Conservation (phyloP, 1,140 invertebrate species). For the Anagrus nilaparvatae region DNA sequence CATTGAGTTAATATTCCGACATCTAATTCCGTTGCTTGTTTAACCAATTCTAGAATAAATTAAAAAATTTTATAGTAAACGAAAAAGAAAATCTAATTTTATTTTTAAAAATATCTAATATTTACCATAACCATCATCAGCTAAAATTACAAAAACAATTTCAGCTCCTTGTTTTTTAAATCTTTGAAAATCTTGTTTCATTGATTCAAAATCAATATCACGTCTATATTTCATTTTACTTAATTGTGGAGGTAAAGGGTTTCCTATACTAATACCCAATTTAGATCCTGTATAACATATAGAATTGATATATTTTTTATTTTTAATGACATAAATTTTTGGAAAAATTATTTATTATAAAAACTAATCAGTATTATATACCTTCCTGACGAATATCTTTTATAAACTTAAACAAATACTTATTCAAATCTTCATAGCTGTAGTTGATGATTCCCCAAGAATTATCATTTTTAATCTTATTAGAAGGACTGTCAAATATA, state of each 20-base stretch:
- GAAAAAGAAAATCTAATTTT: constrained; percentile 17
- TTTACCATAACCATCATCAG: no score
- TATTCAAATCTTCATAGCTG: no score
- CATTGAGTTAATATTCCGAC: constrained; percentile 76
- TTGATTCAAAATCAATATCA: no score
- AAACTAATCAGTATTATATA: no score
- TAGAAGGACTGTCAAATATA: constrained; percentile 26
- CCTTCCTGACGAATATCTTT: constrained; percentile 1
- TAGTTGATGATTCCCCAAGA: constrained; percentile 40
- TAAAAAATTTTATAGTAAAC: constrained; percentile 8
- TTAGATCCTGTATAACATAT: constrained; percentile 4
- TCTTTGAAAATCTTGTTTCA: no score
- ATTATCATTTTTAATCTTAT: constrained; percentile 12
- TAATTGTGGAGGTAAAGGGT: constrained; percentile 11
- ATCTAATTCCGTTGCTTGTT: constrained; percentile 62
- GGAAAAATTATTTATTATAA: constrained; percentile 4
- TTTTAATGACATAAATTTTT: background rate
- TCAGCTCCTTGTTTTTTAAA: constrained; percentile 16
- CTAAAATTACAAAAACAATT: constrained; percentile 49
- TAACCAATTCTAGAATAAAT: constrained; percentile 48
- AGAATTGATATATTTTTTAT: no score
- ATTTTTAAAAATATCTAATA: constrained; percentile 36
- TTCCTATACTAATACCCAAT: constrained; percentile 23
- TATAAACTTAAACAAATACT: constrained; percentile 12
- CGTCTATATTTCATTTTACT: no score